Evolutionary conservation across 1,140 invertebrate species (phyloP).

Genomic region (Drosophila asahinai): DNA sequence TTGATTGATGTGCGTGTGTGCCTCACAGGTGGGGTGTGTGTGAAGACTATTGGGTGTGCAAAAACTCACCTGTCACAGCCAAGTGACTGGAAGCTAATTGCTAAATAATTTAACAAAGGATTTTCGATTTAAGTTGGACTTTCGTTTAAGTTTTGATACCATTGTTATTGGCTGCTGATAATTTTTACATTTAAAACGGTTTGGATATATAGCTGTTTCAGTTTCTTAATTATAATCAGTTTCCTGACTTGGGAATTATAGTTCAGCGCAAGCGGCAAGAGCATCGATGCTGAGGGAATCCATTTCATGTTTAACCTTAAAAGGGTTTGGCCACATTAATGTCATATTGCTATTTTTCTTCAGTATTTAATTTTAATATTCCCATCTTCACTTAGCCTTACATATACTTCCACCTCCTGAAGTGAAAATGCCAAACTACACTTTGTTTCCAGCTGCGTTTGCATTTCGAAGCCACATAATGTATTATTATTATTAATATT

Average conservation of each 20-base stretch:
- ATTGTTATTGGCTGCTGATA: no score
- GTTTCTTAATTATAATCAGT: no score
- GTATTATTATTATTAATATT: slow-evolving; percentile 13
- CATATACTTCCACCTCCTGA: neutral
- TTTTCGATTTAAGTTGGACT: no score
- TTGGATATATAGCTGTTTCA: no score
- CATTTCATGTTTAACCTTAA: no score
- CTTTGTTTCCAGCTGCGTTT: slow-evolving; percentile 39
- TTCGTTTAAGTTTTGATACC: no score
- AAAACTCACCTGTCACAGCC: slow-evolving; percentile 23
- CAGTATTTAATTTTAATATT: neutral
- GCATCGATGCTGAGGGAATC: no score
- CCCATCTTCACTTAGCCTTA: neutral
- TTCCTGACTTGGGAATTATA: no score
- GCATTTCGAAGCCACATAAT: slow-evolving; percentile 19
- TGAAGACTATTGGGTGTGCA: slow-evolving; percentile 5
- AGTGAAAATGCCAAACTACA: slow-evolving; percentile 9
- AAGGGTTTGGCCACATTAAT: no score
- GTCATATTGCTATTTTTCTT: neutral
- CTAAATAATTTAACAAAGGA: slow-evolving; percentile 1
- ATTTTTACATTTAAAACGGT: no score
- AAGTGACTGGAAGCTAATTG: slow-evolving; percentile 25
- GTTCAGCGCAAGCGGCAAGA: no score
- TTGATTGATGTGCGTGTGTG: slow-evolving; percentile 48
- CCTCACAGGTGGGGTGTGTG: slow-evolving; percentile 12